Evolutionary conservation across 2,888 invertebrate genomes (phyloP), one percentile per base, ranked within the genome.

Genomic region (Teleogryllus oceanicus): DNA sequence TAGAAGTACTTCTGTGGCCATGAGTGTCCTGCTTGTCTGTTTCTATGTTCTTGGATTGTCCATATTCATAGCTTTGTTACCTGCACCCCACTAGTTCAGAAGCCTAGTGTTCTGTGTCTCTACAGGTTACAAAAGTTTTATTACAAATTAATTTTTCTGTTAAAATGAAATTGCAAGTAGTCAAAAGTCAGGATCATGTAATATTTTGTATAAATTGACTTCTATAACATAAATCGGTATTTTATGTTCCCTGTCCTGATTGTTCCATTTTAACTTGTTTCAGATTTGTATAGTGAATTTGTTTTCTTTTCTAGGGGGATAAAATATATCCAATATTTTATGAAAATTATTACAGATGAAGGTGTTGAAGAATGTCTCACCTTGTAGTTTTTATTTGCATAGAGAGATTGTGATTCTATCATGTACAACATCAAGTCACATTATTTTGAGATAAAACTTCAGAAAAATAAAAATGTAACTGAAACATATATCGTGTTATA

Each of bases 151-250:
- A 37, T 37, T 37, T 37, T 18, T 62, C 62, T 62, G 62, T 62
- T 13, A 13, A 62, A 62, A n/a, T 62, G 62, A 62, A 62, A 62
- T 62, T n/a, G n/a, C 62, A 62, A 18, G 16, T 62, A 62, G 62
- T 62, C 62, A 62, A 18, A 62, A 13, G n/a, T 18, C 16, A 62
- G 62, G 62, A 62, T 62, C 62, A 62, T 62, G 62, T 62, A 62
- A 62, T 62, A 62, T 62, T 62, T 62, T 62, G 62, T 62, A 62
- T 62, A 62, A 62, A 62, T n/a, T 18, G 62, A 62, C 62, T 62
- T 62, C 62, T n/a, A 18, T 18, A 62, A 62, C n/a, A 62, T 37
- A 37, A 18, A n/a, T n/a, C n/a, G 12, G 62, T 62, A 62, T 62
- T 62, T 62, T 62, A 62, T 62, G 62, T 62, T 62, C n/a, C n/a